These are phyloP conservation scores for Melanotaenia boesemani DNA, from an alignment of 2,797 vertebrate genomes.

Conservation along the genomic window DNA sequence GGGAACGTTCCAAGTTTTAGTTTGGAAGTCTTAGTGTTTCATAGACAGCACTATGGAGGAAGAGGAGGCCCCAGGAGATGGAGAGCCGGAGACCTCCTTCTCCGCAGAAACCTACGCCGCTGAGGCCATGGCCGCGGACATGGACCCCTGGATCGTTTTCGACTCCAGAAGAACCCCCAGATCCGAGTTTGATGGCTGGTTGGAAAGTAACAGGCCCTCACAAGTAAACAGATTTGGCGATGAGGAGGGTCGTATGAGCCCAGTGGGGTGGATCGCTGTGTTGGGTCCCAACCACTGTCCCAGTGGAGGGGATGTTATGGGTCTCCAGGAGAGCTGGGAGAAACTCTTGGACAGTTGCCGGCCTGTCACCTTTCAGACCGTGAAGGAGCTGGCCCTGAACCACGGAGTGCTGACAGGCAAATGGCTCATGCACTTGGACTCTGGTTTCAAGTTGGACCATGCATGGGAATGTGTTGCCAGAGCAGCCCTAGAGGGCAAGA, in stretches of 20 bases:
- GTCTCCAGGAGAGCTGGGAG: constrained; percentile 91
- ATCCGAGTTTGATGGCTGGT: constrained; percentile 88
- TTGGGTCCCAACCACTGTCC: constrained; percentile 77
- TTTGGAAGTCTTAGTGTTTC: neutral
- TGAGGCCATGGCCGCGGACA: constrained; percentile 91
- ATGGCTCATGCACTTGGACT: constrained; percentile 91
- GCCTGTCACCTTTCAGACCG: constrained; percentile 82
- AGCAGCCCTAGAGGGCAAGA: constrained; percentile 85
- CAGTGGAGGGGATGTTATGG: constrained; percentile 71
- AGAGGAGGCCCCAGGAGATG: constrained; percentile 55
- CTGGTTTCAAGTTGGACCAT: constrained; percentile 92
- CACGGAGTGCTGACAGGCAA: constrained; percentile 88
- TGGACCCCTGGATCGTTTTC: constrained; percentile 93
- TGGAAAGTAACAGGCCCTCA: constrained; percentile 90
- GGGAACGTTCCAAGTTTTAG: neutral
- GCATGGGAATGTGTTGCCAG: constrained; percentile 91
- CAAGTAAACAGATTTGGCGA: constrained; percentile 86
- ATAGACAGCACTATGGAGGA: constrained; percentile 67
- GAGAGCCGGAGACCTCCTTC: constrained; percentile 57
- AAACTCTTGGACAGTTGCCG: constrained; percentile 84
- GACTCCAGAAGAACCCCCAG: constrained; percentile 86
- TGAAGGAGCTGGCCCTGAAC: constrained; percentile 90
- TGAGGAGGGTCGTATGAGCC: constrained; percentile 71
- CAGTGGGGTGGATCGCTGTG: constrained; percentile 90
- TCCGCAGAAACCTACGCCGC: constrained; percentile 87